Percentiles rank a stretch among this genome's conserved stretches.
phyloP scores from a whole-genome alignment of 2,797 vertebrate genomes.

The Distichodus sexfasciatus region DNA sequence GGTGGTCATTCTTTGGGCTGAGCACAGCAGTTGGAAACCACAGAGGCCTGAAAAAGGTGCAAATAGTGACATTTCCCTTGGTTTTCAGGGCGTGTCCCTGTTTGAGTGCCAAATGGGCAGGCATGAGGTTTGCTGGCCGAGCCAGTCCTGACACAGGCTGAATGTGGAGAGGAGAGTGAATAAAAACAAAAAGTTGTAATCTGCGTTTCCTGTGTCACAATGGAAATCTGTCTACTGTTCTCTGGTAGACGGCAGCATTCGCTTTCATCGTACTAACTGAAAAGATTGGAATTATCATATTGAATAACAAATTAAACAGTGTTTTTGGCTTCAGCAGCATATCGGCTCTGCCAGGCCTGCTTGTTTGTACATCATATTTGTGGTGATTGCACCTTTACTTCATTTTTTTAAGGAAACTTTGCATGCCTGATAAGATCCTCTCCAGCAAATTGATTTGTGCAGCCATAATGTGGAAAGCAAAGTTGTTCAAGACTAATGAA shows the following conservation, averaged over 20 bases:
- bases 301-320: neutral
- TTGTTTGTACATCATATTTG: constrained; percentile 3
- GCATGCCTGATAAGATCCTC: neutral
- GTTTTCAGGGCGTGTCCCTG: neutral
- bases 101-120: neutral
- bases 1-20: neutral
- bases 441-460: neutral
- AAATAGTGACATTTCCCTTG: neutral
- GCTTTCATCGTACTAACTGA: neutral
- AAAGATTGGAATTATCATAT: neutral
- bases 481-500: neutral
- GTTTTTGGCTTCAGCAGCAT: neutral
- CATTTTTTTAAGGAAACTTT: neutral
- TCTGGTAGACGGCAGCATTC: neutral
- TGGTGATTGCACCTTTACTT: neutral
- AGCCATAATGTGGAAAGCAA: neutral
- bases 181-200: neutral
- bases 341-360: neutral
- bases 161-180: neutral
- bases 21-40: neutral
- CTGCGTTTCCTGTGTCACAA: neutral
- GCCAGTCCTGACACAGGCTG: neutral
- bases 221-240: neutral
- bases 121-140: neutral
- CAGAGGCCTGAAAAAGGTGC: neutral